Evolutionary conservation across 1,140 invertebrate genomes (phyloP), one percentile per base, ranked within the genome.

Genomic region (Drosophila prosaltans): DNA sequence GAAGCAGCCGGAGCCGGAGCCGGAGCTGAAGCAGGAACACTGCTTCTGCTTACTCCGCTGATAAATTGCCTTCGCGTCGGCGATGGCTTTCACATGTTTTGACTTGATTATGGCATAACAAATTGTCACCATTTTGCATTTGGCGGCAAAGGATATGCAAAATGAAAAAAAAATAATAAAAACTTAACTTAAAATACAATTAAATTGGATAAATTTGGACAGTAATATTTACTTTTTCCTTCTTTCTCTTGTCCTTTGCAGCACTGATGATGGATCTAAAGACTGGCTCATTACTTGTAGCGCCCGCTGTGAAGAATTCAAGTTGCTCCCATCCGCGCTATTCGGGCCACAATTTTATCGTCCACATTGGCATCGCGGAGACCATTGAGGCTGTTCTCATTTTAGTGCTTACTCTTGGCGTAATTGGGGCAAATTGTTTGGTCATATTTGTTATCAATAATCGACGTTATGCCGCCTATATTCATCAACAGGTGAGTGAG

Each of bases 361-460:
- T 94, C 1, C 93, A 93, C 43, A 94, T 96, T 68, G 94, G 95
- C 40, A 92, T 95, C 9, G 95, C 94, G 5, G 95, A 96, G 79
- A 93, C 96, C 21, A 80, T 96, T 16, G 95, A 96, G 80, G 96
- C 96, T 0, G 92, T 95, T n/a, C 93, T 97, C 64, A 96, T 97
- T 74, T 93, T 97, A 43, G 86, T 95, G 2, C 92, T 97, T 30
- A 96, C 96, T 28, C 93, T 96, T 83, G 95, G 95, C 10, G 96
- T 97, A 65, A 94, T 97, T 16, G 94, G 94, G 8, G 95, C 95
- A 21, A 97, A 97, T 92, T 92, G 96, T 10, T 92, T 97, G 55
- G 94, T 97, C n/a, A 96, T 97, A 71, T 95, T 96, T 73, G 96
- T 97, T 16, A 94, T 97, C 78, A 97, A 97, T 92, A 97, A 95